Evolutionary conservation across 2,888 invertebrate species (phyloP).

Genomic region (Cantharis rufa): DNA sequence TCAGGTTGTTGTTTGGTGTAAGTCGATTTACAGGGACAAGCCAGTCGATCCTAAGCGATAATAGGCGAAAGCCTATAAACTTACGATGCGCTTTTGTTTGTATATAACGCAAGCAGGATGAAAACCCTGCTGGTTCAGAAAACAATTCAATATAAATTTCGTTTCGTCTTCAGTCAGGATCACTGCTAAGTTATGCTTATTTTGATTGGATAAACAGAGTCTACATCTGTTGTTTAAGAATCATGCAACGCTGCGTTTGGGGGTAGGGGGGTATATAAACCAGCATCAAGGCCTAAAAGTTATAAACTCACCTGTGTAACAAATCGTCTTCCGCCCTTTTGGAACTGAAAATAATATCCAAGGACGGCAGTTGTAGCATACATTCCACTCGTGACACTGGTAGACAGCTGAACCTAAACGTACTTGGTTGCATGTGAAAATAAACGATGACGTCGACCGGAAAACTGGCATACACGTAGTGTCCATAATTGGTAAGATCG

Average conservation of each 20-base stretch:
- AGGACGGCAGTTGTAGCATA: conserved; percentile 91
- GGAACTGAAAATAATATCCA: conserved; percentile 96
- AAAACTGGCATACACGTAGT: conserved; percentile 90
- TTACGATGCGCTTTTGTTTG: too few species aligned
- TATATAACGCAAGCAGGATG: too few species aligned
- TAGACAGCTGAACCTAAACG: conserved; percentile 93
- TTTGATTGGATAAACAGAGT: too few species aligned
- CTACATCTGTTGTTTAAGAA: background rate
- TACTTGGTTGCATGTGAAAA: conserved; percentile 97
- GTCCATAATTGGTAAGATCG: conserved; percentile 68
- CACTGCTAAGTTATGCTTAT: too few species aligned
- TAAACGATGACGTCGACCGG: conserved; percentile 99
- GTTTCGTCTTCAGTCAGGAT: too few species aligned
- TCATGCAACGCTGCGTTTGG: background rate
- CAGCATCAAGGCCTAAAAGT: background rate
- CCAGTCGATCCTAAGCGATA: too few species aligned
- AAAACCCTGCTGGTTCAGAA: too few species aligned
- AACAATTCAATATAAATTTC: too few species aligned
- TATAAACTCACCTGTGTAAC: conserved; percentile 37
- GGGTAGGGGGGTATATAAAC: background rate
- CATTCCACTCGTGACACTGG: conserved; percentile 96
- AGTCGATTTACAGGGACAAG: too few species aligned
- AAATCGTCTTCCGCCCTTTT: conserved; percentile 81
- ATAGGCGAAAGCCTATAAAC: too few species aligned
- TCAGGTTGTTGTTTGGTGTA: too few species aligned